These are phyloP conservation scores for Syrmaticus mikado DNA, from an alignment of 2,113 vertebrate genomes.

Conservation along the genomic window DNA sequence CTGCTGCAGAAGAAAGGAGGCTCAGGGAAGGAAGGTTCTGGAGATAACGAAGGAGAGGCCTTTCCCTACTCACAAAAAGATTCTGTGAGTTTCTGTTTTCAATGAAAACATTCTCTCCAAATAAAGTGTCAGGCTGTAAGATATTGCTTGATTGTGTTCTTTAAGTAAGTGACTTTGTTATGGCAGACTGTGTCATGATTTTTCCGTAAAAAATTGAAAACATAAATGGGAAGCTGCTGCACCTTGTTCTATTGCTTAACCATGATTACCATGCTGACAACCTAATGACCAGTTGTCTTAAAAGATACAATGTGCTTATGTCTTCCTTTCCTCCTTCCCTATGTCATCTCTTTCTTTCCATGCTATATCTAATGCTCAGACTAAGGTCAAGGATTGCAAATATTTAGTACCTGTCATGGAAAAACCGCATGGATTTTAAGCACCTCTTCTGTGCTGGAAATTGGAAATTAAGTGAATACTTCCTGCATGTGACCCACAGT, in stretches of 20 bases:
- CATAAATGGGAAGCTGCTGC: not conserved
- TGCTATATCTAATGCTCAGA: not conserved
- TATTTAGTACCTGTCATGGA: not conserved
- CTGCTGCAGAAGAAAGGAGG: constrained; percentile 60
- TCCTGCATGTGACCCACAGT: not conserved
- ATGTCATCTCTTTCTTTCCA: not conserved
- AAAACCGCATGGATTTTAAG: not conserved
- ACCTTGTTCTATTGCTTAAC: not conserved
- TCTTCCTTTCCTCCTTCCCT: not conserved
- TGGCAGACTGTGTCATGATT: not conserved
- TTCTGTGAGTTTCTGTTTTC: constrained; percentile 32
- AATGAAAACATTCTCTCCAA: not conserved
- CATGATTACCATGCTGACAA: not conserved
- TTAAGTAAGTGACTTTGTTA: not conserved
- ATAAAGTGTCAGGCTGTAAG: not conserved
- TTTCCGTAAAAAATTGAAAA: not conserved
- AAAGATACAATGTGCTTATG: not conserved
- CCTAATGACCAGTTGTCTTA: not conserved
- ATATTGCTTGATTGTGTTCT: not conserved
- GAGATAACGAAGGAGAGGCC: not conserved
- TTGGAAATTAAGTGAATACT: not conserved
- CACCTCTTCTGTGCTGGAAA: not conserved
- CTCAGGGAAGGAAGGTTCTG: constrained; percentile 49
- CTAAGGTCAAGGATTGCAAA: not conserved
- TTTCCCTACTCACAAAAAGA: not conserved